These are phyloP conservation scores for Cephus sareptanus DNA, from an alignment of 2,888 invertebrate species.

Conservation along the genomic window DNA sequence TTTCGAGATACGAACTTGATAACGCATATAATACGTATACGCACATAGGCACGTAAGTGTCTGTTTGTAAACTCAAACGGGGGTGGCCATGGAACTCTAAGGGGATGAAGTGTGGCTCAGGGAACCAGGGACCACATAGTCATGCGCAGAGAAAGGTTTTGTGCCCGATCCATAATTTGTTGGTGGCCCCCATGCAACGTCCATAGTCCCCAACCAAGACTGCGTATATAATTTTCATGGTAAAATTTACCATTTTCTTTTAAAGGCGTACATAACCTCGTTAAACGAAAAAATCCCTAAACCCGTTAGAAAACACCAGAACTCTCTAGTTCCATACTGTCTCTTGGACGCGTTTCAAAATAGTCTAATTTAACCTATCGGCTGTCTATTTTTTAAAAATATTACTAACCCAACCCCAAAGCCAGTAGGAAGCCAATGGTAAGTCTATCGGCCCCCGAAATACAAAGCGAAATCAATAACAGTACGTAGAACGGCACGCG, in stretches of 20 bases:
- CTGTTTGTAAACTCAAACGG: constrained; percentile 10
- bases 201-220: constrained; percentile 13
- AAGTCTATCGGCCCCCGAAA: background rate
- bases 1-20: background rate
- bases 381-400: background rate
- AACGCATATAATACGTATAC: background rate
- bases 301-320: background rate
- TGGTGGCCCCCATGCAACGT: constrained; percentile 25
- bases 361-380: background rate
- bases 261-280: background rate
- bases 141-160: constrained; percentile 46
- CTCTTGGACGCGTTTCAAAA: background rate
- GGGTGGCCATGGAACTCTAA: constrained; percentile 8
- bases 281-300: background rate
- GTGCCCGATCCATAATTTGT: constrained; percentile 62
- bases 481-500: background rate
- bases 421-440: background rate
- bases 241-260: constrained; percentile 31
- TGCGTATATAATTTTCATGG: constrained; percentile 25
- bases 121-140: constrained; percentile 35
- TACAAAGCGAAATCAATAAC: constrained; percentile 6
- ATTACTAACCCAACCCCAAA: background rate
- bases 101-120: constrained; percentile 27
- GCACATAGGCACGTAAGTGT: background rate
- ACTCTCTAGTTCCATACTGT: background rate